A percentile compares a stretch with the other conserved stretches of the same genome.
Evolutionary conservation across 2,797 vertebrate species (phyloP).

Genomic region (Nyctalus aviator): DNA sequence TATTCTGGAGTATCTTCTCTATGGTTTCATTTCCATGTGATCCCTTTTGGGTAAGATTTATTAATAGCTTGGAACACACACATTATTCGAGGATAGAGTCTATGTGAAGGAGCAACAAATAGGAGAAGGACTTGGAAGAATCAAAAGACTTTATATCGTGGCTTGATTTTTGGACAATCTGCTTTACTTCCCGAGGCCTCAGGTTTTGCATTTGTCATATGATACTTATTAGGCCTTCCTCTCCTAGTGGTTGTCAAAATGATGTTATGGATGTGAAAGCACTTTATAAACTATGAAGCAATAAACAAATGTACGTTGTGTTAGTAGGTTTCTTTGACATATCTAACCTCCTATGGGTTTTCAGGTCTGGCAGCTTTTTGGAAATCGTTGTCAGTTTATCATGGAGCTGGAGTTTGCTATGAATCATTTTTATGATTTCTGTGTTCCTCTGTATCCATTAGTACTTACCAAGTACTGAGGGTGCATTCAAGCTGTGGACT

Average conservation of each 20-base stretch:
- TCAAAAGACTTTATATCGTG: background rate
- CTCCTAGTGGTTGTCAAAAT: conserved; percentile 52
- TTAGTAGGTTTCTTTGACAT: conserved; percentile 32
- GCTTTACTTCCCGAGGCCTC: conserved; percentile 18
- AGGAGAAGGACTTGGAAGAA: conserved; percentile 17
- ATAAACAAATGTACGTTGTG: conserved; percentile 28
- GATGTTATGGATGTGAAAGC: conserved; percentile 20
- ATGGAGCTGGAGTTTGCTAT: conserved; percentile 4
- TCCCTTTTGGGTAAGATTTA: background rate
- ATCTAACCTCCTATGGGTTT: conserved; percentile 41
- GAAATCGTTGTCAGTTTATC: conserved; percentile 43
- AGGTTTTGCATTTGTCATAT: conserved; percentile 47
- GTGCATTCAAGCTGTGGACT: background rate
- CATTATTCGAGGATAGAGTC: background rate
- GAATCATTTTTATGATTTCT: conserved; percentile 24
- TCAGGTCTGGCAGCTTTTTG: conserved; percentile 31
- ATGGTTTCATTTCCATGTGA: conserved; percentile 18
- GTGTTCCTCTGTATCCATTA: conserved; percentile 40
- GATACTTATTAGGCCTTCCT: background rate
- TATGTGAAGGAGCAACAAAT: background rate
- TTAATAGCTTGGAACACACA: background rate
- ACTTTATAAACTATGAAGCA: conserved; percentile 55
- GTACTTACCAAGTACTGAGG: background rate
- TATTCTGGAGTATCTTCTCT: conserved; percentile 45
- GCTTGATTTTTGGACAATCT: conserved; percentile 20